A percentile compares a stretch with the other conserved stretches of the same genome.
phyloP scores from a whole-genome alignment of 1,140 invertebrate species.

The Brachionus paranguensis region DNA sequence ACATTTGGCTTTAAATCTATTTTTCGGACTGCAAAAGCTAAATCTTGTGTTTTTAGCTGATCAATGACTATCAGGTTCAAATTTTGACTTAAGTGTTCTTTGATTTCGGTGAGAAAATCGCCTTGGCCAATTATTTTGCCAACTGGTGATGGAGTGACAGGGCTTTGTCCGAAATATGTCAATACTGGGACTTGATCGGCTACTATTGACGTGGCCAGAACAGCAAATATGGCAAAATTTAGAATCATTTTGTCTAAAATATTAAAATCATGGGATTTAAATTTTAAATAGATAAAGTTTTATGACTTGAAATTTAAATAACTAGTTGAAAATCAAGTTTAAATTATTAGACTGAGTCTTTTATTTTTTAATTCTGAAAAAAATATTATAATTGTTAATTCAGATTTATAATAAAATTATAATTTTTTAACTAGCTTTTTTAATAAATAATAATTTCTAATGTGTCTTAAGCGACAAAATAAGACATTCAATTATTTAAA shows the following conservation, averaged over 20 bases:
- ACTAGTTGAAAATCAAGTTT: background rate
- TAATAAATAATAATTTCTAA: background rate
- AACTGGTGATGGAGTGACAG: background rate
- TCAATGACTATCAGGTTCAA: background rate
- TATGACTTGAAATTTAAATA: background rate
- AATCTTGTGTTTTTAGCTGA: background rate
- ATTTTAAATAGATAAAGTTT: background rate
- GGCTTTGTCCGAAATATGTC: background rate
- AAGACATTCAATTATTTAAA: background rate
- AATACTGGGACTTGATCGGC: background rate
- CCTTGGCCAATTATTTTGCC: background rate
- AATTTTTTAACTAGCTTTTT: background rate
- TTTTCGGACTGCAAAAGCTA: background rate
- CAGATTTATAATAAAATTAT: background rate
- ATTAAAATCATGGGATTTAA: background rate
- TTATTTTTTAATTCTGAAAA: background rate
- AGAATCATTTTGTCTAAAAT: background rate
- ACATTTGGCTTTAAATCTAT: background rate
- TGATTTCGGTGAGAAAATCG: background rate
- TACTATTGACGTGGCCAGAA: background rate
- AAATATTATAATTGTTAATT: background rate
- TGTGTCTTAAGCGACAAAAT: background rate
- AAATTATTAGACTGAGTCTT: background rate
- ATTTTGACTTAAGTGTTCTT: background rate
- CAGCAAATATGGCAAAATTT: background rate